Percentiles rank a stretch among this genome's conserved stretches.
Conservation (phyloP, 1,140 invertebrate genomes). For the Drosophila seguyi region DNA sequence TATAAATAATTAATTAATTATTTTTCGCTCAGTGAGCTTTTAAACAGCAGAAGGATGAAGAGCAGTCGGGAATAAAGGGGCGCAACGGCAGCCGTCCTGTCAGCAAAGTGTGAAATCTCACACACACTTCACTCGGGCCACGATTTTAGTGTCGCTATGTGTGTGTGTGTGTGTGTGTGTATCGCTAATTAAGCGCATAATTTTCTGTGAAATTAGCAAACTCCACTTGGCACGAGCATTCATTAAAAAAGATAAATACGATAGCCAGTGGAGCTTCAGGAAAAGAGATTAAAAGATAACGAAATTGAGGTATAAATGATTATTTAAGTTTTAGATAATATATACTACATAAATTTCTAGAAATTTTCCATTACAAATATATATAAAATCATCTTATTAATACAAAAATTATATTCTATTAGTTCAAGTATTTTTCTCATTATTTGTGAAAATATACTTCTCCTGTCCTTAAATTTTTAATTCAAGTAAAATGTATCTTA, state of each 20-base stretch:
- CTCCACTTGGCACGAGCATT: conserved; percentile 50
- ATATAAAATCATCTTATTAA: neutral
- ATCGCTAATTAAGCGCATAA: conserved; percentile 75
- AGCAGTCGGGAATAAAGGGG: conserved; percentile 5
- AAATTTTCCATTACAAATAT: neutral
- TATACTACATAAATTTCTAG: neutral
- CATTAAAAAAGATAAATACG: conserved; percentile 18
- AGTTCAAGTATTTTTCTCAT: too few species aligned
- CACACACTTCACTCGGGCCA: conserved; percentile 57
- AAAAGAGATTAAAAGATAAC: neutral
- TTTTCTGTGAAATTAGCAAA: conserved; percentile 58
- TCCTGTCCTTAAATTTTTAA: too few species aligned
- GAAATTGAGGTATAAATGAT: neutral
- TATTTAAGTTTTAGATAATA: neutral
- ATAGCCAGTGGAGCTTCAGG: conserved; percentile 5
- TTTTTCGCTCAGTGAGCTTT: conserved; percentile 6
- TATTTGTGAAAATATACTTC: too few species aligned
- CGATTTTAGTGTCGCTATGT: conserved; percentile 4
- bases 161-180: conserved; percentile 16
- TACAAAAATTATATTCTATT: too few species aligned
- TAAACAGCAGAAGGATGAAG: neutral
- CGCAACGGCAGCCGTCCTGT: conserved; percentile 38
- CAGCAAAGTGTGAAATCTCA: conserved; percentile 71
- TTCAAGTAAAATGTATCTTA: neutral
- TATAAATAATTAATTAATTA: neutral